Conservation (phyloP, 2,888 invertebrate genomes). For the Teleogryllus oceanicus region DNA sequence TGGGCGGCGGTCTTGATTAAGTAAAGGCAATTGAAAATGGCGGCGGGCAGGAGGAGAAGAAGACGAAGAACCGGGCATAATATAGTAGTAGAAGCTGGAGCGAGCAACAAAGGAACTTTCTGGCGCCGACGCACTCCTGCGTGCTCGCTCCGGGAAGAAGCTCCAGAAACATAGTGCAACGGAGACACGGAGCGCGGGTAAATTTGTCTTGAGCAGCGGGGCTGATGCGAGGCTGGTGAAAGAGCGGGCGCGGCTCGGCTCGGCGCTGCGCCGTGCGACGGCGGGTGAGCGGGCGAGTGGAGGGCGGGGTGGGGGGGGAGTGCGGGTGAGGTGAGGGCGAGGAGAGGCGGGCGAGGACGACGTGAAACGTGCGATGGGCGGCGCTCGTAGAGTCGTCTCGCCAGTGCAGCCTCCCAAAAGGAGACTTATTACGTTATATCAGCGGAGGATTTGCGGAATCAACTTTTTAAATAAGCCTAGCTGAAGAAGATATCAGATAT, state of each 20-base stretch:
- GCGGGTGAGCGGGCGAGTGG: neutral
- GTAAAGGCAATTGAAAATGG: conserved; percentile 32
- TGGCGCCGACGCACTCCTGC: conserved; percentile 7
- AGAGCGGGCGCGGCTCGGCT: neutral
- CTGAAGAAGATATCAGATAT: no score
- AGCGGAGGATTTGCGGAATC: no score
- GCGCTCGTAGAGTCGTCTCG: no score
- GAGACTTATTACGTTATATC: no score
- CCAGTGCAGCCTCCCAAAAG: no score
- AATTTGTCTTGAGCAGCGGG: neutral
- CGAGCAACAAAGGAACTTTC: conserved; percentile 18
- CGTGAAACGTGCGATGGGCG: no score
- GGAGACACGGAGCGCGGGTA: conserved; percentile 4
- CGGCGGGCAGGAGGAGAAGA: conserved; percentile 28
- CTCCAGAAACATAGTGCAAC: conserved; percentile 10
- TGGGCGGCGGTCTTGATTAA: conserved; percentile 31
- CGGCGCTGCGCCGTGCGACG: neutral
- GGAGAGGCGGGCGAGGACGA: no score
- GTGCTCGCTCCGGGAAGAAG: conserved; percentile 7
- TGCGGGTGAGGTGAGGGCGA: no score
- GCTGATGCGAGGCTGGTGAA: neutral
- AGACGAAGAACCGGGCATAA: conserved; percentile 9
- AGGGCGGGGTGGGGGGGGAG: neutral
- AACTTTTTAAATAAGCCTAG: no score
- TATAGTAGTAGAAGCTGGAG: conserved; percentile 18